Base-by-base conservation (phyloP, 1,140 invertebrate species). In the Papilio polytes region DNA sequence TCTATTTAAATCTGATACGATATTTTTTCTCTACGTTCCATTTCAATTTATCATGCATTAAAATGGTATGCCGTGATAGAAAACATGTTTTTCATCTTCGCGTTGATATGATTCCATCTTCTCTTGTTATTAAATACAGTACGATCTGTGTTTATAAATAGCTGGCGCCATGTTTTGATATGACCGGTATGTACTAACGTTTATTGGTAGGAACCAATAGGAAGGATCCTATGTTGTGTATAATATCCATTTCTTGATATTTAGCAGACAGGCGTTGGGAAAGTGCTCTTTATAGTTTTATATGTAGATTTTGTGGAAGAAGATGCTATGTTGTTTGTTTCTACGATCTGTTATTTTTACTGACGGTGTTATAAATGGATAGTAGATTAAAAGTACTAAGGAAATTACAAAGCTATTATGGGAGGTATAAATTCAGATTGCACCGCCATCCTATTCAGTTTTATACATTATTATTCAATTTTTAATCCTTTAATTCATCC, bases 81-180 rank as follows among this genome's bases (percentile, higher is more conserved):
- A 51, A 51, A 76, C 74, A 76, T 76, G 74, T 76, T 76, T 74
- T 76, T 76, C 41, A 48, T 51, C 74, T 48, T 3, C n/a, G 18
- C 6, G 22, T 20, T 51, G 74, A 51, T 20, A 48, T 0, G n/a
- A 22, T 76, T 76, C 46, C 44, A 46, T 51, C 74, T 76, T 51
- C 41, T 74, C 44, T 76, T 48, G 44, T 76, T 48, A 76, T 76
- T 48, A 70, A 76, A 76, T 44, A 74, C 44, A 18, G 20, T 22
- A 74, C 44, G 20, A 46, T 13, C n/a, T 13, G 13, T 53, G 74
- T 76, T 76, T 76, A 76, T 76, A 76, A 76, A 76, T 74, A 74
- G n/a, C 20, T 74, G 73, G 73, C 73, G 73, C 73, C 73, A 74
- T 74, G 41, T 48, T 74, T 74, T 74, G 73, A 73, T 73, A 73